Conservation (phyloP, 2,113 vertebrate genomes). For the Cathartes aura region DNA sequence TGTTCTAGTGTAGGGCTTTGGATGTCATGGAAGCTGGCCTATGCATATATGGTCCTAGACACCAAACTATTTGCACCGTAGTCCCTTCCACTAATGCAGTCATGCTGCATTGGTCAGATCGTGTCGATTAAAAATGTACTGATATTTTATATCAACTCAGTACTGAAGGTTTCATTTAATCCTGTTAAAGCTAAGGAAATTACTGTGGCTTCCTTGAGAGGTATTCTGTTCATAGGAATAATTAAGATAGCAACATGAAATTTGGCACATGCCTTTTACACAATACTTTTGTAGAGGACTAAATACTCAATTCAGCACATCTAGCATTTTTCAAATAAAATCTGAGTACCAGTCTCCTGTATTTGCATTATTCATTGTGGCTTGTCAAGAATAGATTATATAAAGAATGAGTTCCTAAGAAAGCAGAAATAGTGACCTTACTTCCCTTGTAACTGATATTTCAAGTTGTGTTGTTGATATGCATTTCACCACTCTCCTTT, state of each 20-base stretch:
- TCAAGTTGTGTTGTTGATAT: neutral
- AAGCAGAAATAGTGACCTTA: neutral
- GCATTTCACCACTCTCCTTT: neutral
- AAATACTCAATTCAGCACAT: neutral
- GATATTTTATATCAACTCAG: neutral
- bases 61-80: neutral
- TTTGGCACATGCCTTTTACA: neutral
- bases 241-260: neutral
- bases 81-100: neutral
- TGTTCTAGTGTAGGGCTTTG: neutral
- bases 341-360: neutral
- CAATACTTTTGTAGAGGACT: neutral
- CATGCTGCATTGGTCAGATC: neutral
- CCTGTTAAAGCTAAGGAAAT: neutral
- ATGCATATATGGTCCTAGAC: neutral
- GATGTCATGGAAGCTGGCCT: neutral
- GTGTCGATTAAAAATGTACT: fast-evolving
- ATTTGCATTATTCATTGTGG: neutral
- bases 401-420: neutral
- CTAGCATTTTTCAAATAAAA: neutral
- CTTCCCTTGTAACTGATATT: neutral
- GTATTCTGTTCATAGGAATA: neutral
- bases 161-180: neutral
- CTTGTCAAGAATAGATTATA: neutral
- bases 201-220: neutral